A percentile compares a stretch with the other conserved stretches of the same genome.
Conservation (phyloP, 2,797 vertebrate genomes). For the Chiroxiphia lanceolata region DNA sequence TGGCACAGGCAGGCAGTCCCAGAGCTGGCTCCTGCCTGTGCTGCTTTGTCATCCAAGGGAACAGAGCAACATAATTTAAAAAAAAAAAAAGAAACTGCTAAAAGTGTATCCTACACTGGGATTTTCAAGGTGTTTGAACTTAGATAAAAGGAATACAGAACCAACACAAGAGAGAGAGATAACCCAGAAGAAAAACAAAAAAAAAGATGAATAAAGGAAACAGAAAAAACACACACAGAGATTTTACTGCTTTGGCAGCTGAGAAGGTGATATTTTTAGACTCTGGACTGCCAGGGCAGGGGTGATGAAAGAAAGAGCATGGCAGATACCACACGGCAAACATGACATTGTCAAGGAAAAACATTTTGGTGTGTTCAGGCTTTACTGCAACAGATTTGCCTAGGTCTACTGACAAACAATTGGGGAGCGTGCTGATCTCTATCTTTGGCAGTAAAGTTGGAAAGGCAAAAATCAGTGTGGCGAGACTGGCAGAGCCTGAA, state of each 20-base stretch:
- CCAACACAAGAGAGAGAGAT: neutral
- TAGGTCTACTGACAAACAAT: neutral
- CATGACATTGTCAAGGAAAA: neutral
- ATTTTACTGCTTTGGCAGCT: conserved; percentile 17
- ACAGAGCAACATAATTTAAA: neutral
- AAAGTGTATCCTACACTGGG: neutral
- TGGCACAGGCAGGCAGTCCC: conserved; percentile 44
- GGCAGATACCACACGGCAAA: neutral
- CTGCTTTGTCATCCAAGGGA: conserved; percentile 31
- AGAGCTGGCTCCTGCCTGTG: neutral
- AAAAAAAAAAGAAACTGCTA: neutral
- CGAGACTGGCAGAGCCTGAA: neutral
- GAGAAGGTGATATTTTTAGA: conserved; percentile 31
- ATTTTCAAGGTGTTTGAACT: neutral
- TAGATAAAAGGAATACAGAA: neutral
- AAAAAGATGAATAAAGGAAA: neutral
- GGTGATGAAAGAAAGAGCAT: neutral
- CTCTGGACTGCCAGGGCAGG: neutral
- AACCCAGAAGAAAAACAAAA: neutral
- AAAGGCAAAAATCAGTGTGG: neutral
- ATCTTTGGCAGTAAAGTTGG: neutral
- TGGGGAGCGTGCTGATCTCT: neutral
- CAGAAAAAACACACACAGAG: neutral
- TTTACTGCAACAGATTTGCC: neutral
- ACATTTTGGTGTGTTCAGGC: neutral